These are phyloP conservation scores for Polyodon spathula DNA, from an alignment of 2,113 vertebrate genomes.

Conservation along the genomic window DNA sequence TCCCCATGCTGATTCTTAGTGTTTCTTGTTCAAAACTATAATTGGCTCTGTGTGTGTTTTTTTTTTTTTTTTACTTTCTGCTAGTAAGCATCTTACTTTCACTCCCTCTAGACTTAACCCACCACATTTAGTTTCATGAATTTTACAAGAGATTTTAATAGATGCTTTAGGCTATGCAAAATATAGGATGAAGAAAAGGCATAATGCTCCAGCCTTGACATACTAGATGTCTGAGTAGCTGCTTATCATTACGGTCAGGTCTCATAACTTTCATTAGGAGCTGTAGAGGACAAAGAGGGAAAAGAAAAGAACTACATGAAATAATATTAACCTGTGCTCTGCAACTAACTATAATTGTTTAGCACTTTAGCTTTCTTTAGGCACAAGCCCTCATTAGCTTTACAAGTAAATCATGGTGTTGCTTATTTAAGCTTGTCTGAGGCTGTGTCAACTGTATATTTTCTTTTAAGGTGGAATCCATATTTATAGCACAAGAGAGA, in stretches of 20 bases:
- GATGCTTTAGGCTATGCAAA: constrained; percentile 99
- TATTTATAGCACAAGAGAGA: constrained; percentile 22
- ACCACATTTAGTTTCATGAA: constrained; percentile 99
- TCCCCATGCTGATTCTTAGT: constrained; percentile 89
- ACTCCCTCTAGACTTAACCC: constrained; percentile 98
- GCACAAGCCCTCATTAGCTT: constrained; percentile 86
- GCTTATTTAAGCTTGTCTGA: constrained; percentile 66
- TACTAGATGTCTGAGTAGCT: constrained; percentile 85
- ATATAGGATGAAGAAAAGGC: constrained; percentile 88
- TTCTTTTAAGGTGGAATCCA: constrained; percentile 39
- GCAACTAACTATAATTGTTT: constrained; percentile 95
- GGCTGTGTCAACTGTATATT: constrained; percentile 33
- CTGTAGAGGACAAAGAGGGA: constrained; percentile 81
- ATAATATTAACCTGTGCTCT: constrained; percentile 97
- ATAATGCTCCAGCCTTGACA: constrained; percentile 89
- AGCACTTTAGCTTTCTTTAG: constrained; percentile 80
- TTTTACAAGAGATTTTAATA: constrained; percentile 99
- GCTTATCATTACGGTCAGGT: constrained; percentile 97
- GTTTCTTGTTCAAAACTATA: constrained; percentile 95
- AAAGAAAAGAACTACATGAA: constrained; percentile 74
- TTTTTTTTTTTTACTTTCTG: constrained; percentile 98
- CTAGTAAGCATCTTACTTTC: constrained; percentile 99
- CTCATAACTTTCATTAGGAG: constrained; percentile 97
- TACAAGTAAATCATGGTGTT: constrained; percentile 79
- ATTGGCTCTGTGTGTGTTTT: constrained; percentile 99